Conservation (phyloP, 2,888 invertebrate species). For the Cephus rjabovi region DNA sequence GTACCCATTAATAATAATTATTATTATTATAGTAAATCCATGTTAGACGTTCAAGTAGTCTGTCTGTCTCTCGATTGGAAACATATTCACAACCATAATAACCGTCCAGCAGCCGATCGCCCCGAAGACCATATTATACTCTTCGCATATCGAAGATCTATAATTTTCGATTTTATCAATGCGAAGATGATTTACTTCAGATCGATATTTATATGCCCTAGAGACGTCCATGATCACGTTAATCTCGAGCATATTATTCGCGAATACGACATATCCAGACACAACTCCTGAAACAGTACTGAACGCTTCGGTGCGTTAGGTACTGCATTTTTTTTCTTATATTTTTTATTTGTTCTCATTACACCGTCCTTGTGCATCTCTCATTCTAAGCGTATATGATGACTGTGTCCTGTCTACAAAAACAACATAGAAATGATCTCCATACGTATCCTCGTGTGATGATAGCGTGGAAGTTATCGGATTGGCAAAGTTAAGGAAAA, state of each 20-base stretch:
- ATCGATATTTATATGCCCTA: neutral
- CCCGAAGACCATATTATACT: neutral
- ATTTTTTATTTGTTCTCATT: neutral
- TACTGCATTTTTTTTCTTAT: neutral
- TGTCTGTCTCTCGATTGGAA: conserved; percentile 2
- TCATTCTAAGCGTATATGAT: neutral
- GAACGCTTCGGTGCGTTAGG: neutral
- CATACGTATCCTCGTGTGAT: neutral
- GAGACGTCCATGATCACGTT: neutral
- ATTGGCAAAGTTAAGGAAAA: neutral
- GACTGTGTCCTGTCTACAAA: neutral
- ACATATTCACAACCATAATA: conserved; percentile 7
- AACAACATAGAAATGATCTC: neutral
- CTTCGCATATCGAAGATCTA: neutral
- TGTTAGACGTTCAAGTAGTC: neutral
- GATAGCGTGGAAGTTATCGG: neutral
- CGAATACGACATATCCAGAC: neutral
- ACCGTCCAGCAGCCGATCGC: conserved; percentile 2
- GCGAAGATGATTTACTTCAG: neutral
- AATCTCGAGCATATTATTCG: neutral
- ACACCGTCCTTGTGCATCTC: neutral
- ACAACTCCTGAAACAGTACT: neutral
- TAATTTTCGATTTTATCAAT: neutral
- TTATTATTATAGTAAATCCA: neutral
- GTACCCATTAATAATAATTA: neutral